Evolutionary conservation across 2,888 invertebrate genomes (phyloP), one percentile per base, ranked within the genome.

Genomic region (Agonum fuliginosum): DNA sequence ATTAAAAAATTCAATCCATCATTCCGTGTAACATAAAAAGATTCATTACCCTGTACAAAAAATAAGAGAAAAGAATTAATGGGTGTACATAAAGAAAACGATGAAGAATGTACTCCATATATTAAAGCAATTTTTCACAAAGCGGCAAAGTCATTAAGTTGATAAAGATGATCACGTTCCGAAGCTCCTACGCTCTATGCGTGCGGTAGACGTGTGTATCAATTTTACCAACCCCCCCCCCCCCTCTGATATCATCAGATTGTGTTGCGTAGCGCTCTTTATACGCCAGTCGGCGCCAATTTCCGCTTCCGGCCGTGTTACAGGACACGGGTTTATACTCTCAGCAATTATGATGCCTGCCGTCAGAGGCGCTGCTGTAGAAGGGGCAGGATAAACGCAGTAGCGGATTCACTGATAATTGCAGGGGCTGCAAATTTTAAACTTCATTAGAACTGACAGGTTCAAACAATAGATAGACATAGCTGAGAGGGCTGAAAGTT

Each of bases 241-340:
- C 20, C 41, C 19, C 19, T 41, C 22, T n/a, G 67, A 37, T 67
- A 67, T 67, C 20, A 67, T 67, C 67, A 67, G 41, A 67, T 41
- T 67, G 37, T 67, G 67, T 41, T 67, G 67, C 67, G 67, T 67
- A 67, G 73, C 73, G 84, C 85, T 84, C 86, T 86, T 87, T 86
- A 86, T 86, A 84, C 84, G 85, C 84, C 84, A 86, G 86, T 86
- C 86, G 86, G 84, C 84, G 82, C 83, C 84, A 86, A 86, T 86
- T 86, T 87, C 87, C 85, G 85, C 85, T 85, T 86, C 87, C 87
- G 86, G 86, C 82, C 86, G 86, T 81, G 85, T 84, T 86, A 84
- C 86, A 84, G 85, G 86, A 87, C 87, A 87, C 86, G 86, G 86
- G 84, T 87, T 86, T 86, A 86, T 86, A 87, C 86, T 87, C 85